A percentile compares a stretch with the other conserved stretches of the same genome.
Evolutionary conservation across 2,888 invertebrate genomes (phyloP).

Genomic region (Dorcus hopei): DNA sequence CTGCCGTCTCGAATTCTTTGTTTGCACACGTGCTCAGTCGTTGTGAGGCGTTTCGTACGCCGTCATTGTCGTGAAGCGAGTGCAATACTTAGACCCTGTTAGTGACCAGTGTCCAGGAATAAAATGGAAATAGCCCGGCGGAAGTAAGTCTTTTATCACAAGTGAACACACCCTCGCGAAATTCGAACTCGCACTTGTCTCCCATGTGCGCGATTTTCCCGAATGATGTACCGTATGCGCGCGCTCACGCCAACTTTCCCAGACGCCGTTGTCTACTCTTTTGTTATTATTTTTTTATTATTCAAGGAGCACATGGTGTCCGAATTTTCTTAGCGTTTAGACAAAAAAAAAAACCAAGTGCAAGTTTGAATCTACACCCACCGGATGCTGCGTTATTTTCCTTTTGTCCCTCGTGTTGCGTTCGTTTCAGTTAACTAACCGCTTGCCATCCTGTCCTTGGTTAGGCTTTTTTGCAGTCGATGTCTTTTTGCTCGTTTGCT

Average conservation of each 20-base stretch:
- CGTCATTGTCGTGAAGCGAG: background rate
- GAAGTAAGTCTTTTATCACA: conserved; percentile 27
- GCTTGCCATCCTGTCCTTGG: background rate
- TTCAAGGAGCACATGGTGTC: too few relatives aligned
- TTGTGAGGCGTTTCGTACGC: conserved; percentile 2
- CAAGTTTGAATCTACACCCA: background rate
- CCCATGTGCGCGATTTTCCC: conserved; percentile 11
- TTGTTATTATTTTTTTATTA: background rate
- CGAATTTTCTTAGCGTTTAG: too few relatives aligned
- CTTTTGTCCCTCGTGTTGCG: background rate
- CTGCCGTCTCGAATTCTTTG: conserved; percentile 6
- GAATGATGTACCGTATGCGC: conserved; percentile 21
- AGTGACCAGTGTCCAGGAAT: background rate
- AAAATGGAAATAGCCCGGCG: conserved; percentile 29
- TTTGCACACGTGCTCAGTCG: conserved; percentile 14
- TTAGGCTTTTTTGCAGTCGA: background rate
- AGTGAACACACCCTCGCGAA: background rate
- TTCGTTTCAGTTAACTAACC: background rate
- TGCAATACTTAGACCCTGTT: background rate
- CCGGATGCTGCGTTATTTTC: background rate
- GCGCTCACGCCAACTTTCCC: conserved; percentile 18
- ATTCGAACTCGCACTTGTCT: background rate
- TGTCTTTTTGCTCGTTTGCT: background rate
- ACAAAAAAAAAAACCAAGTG: too few relatives aligned
- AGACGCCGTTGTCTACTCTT: conserved; percentile 17